A percentile compares a stretch with the other conserved stretches of the same genome.
phyloP scores from a whole-genome alignment of 2,113 vertebrate genomes.

The Ifrita kowaldi region DNA sequence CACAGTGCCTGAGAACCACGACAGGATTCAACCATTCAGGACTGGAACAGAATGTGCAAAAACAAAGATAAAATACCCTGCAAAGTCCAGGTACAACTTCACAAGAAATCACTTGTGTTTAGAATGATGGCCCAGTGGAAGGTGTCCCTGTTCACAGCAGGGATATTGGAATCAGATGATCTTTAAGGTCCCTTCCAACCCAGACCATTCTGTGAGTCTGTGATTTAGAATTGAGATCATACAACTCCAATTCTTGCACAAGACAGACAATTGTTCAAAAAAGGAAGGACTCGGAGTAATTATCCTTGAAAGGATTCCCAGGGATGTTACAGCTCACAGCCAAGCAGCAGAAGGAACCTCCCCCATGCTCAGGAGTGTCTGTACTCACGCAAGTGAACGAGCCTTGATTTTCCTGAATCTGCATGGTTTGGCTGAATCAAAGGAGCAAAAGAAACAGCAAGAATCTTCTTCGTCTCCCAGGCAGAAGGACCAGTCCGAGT shows the following conservation, averaged over 20 bases:
- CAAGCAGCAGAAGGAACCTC: not conserved
- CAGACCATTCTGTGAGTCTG: not conserved
- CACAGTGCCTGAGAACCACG: not conserved
- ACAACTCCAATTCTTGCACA: not conserved
- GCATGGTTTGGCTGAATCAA: conserved; percentile 86
- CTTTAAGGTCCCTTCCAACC: not conserved
- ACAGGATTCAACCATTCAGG: rapidly evolving
- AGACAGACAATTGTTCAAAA: not conserved
- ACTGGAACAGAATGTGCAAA: not conserved
- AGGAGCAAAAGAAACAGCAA: conserved; percentile 97
- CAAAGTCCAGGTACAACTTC: not conserved
- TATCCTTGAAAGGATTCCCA: not conserved
- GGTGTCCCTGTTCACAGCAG: not conserved
- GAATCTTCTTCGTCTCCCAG: conserved; percentile 98
- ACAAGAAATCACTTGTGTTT: not conserved
- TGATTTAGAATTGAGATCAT: not conserved
- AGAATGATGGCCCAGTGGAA: not conserved
- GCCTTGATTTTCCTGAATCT: conserved; percentile 77
- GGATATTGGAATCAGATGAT: not conserved
- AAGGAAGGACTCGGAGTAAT: not conserved
- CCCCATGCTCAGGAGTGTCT: not conserved
- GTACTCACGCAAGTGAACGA: conserved; percentile 89
- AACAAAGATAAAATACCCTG: not conserved
- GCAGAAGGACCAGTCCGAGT: conserved; percentile 85
- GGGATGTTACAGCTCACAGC: not conserved